Evolutionary conservation across 37 sponge, comb jelly and placozoan genomes (phyloP).

Genomic region (Crambe crambe): DNA sequence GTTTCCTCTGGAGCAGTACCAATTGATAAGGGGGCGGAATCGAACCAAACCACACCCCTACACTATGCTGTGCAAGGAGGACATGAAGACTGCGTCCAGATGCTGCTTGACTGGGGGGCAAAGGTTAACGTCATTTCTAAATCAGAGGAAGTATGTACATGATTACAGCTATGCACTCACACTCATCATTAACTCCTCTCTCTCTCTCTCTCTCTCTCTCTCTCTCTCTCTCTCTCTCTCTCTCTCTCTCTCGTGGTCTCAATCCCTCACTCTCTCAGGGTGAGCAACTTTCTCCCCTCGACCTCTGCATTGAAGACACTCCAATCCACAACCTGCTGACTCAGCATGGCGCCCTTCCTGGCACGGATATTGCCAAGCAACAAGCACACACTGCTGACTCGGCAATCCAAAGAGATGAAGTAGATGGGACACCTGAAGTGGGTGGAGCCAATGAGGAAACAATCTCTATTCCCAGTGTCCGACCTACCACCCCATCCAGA

Average conservation of each 20-base stretch:
- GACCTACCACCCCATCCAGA: not conserved
- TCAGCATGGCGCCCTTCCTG: constrained; percentile 30
- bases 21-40: constrained; percentile 9
- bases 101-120: constrained; percentile 55
- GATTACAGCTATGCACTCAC: not conserved
- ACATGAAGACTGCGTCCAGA: constrained; percentile 39
- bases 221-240: not conserved
- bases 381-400: not conserved
- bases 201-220: not conserved
- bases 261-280: constrained; percentile 7
- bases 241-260: not conserved
- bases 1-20: not conserved
- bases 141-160: constrained; percentile 54
- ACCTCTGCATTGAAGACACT: constrained; percentile 24
- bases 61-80: constrained; percentile 71
- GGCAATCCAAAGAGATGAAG: not conserved
- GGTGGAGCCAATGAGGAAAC: not conserved
- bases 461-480: not conserved
- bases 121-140: constrained; percentile 58
- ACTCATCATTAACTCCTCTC: not conserved
- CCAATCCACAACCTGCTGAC: constrained; percentile 15
- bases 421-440: not conserved
- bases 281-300: constrained; percentile 40
- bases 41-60: constrained; percentile 45
- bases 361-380: not conserved